Base-by-base conservation (phyloP, 2,113 vertebrate genomes). In the Vidua macroura region DNA sequence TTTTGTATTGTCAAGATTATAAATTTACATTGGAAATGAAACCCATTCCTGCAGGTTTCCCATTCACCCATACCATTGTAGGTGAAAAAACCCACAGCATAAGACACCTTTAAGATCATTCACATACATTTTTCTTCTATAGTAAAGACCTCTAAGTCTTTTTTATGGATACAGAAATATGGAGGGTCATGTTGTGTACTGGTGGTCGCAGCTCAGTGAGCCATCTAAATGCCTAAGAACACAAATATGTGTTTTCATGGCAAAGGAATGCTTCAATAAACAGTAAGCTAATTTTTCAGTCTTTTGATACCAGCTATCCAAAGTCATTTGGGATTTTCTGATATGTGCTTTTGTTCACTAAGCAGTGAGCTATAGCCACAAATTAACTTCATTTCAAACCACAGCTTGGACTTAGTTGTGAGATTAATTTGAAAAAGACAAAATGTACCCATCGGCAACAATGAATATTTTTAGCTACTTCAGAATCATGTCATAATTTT, bases 311-410 rank as follows among this genome's bases (percentile, higher is more conserved):
- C 41, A 63, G 81, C 44, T 91, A 48, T 64, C 30, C 60, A 30
- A 67, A 78, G 77, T 74, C 80, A 74, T 95, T 84, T 84, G 85
- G 90, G 94, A 92, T 95, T 96, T 96, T 95, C 69, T 95, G 68
- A 84, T 92, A 51, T 2, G 28, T 48, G 53, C 78, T 90, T 95
- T 88, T 93, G 67, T 95, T 95, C 11, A 1, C 67, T 89, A 79
- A 92, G 67, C 20, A 86, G 51, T 86, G 67, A 94, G 91, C 68
- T 92, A 46, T 39, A 76, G 67, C 63, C 56, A 67, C 39, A 83
- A 90, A 88, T 94, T 90, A 95, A 84, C 83, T 94, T 95, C 16
- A 33, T 21, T 80, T 95, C 85, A 84, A 80, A 75, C 67, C 67
- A 22, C 48, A 85, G 63, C 7, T 18, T 91, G 67, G 60, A 44